Evolutionary conservation across 2,113 vertebrate species (phyloP).

Genomic region (Corydoras sp.): DNA sequence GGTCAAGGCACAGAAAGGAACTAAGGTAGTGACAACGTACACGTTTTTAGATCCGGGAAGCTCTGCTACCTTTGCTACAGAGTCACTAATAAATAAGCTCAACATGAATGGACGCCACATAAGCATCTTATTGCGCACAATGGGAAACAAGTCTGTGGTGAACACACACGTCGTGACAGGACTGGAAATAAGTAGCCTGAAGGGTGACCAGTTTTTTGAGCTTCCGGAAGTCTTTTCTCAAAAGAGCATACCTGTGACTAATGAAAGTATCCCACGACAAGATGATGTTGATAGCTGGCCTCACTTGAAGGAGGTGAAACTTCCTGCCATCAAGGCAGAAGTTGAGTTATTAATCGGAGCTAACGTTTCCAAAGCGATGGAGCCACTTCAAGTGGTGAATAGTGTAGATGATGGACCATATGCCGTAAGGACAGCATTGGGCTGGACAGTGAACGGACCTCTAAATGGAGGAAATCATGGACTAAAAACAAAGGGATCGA

Average conservation of each 20-base stretch:
- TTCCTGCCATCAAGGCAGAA: neutral
- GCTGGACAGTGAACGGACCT: neutral
- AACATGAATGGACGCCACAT: no score
- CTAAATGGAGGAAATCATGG: neutral
- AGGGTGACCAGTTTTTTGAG: constrained; percentile 9
- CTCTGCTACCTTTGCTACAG: neutral
- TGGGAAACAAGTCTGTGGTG: constrained; percentile 2
- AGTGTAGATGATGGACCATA: neutral
- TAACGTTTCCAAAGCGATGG: constrained; percentile 2
- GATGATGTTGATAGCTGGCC: constrained; percentile 16
- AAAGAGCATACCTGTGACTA: constrained; percentile 2
- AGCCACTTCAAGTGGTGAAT: neutral
- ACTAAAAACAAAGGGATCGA: no score
- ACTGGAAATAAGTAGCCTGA: constrained; percentile 16
- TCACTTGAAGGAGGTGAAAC: neutral
- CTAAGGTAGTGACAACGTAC: no score
- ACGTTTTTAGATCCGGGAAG: no score
- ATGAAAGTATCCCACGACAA: constrained; percentile 10
- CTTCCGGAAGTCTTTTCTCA: constrained; percentile 19
- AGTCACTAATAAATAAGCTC: no score
- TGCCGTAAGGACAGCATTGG: neutral
- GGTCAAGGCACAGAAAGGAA: no score
- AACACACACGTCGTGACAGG: neutral
- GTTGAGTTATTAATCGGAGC: neutral
- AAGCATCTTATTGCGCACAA: neutral